A percentile compares a stretch with the other conserved stretches of the same genome.
These are phyloP conservation scores for Zaprionus obscuricornis DNA, from an alignment of 2,888 invertebrate species.

Conservation along the genomic window DNA sequence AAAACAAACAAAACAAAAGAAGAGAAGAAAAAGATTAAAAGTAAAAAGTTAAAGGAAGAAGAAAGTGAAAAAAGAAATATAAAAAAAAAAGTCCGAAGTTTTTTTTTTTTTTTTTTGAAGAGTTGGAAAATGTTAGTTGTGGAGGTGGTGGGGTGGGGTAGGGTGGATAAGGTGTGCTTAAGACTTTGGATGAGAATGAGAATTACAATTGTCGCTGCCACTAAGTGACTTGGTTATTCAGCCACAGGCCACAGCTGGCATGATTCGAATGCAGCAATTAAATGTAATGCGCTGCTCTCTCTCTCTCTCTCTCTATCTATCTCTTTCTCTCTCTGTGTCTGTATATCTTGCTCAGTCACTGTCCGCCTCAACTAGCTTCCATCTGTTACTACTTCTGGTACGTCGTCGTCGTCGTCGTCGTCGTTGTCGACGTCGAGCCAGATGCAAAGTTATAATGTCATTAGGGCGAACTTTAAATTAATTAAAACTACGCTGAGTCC, in stretches of 20 bases:
- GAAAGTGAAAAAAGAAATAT: conserved; percentile 7
- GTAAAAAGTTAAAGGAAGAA: not conserved
- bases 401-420: conserved; percentile 9
- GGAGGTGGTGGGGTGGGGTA: too few species aligned
- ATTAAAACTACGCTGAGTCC: conserved; percentile 77
- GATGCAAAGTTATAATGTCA: conserved; percentile 78
- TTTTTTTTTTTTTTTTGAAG: too few species aligned
- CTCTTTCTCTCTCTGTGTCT: not conserved
- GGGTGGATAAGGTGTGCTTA: too few species aligned
- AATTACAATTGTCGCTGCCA: conserved; percentile 50
- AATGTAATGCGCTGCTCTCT: conserved; percentile 49
- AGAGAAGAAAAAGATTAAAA: too few species aligned
- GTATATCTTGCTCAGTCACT: not conserved
- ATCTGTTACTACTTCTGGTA: conserved; percentile 8
- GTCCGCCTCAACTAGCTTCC: too few species aligned
- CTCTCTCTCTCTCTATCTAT: not conserved
- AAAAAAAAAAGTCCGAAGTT: not conserved
- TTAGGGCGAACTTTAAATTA: conserved; percentile 82
- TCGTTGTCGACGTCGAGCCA: conserved; percentile 6
- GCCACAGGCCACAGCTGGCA: conserved; percentile 59
- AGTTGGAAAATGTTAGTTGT: too few species aligned
- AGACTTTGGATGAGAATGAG: not conserved
- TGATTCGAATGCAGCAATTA: conserved; percentile 64
- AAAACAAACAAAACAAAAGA: conserved; percentile 2
- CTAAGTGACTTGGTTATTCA: conserved; percentile 42